A percentile compares a stretch with the other conserved stretches of the same genome.
phyloP scores from a whole-genome alignment of 2,113 vertebrate species.

The Crotalus tigris region DNA sequence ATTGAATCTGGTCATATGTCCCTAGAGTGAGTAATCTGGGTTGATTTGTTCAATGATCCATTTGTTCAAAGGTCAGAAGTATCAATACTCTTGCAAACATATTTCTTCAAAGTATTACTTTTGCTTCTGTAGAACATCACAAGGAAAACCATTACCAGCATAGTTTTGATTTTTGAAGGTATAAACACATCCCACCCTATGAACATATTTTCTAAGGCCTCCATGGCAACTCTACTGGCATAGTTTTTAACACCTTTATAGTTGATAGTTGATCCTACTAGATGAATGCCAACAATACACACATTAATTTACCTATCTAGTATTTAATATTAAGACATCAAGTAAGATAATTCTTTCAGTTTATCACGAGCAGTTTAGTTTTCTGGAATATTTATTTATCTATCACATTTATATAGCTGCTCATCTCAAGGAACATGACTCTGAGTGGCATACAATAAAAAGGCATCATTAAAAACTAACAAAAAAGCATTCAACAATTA shows the following conservation, averaged over 20 bases:
- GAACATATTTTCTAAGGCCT: not conserved
- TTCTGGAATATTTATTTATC: not conserved
- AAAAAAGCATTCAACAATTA: not conserved
- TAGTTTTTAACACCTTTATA: not conserved
- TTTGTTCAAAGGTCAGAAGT: not conserved
- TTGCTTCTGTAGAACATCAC: not conserved
- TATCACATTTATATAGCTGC: not conserved
- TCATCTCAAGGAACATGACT: not conserved
- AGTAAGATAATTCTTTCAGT: not conserved
- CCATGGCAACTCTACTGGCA: not conserved
- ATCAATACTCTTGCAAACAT: not conserved
- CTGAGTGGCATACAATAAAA: not conserved
- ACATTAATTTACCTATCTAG: not conserved
- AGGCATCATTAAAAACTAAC: not conserved
- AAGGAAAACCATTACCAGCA: not conserved
- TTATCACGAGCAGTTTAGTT: not conserved
- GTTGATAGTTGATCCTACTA: not conserved
- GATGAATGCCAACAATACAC: not conserved
- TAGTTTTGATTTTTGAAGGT: not conserved
- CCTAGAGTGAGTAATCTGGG: not conserved
- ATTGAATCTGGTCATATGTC: not conserved
- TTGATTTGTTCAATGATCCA: not conserved
- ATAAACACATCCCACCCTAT: not conserved
- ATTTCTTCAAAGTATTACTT: not conserved
- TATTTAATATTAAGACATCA: not conserved